Evolutionary conservation across 2,888 invertebrate species (phyloP).

Genomic region (Eristalis intricaria): DNA sequence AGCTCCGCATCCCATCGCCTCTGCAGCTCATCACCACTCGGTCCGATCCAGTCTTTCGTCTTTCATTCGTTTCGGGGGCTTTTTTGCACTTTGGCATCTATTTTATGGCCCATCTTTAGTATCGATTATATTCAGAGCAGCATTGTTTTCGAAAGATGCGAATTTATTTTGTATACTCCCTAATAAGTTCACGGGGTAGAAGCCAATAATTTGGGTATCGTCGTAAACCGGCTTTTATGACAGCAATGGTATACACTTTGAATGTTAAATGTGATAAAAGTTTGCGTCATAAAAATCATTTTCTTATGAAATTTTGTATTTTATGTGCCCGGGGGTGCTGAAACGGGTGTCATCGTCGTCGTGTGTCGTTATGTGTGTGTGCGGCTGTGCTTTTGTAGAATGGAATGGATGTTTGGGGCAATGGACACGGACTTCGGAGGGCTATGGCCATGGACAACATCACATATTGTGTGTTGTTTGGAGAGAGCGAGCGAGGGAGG

Average conservation of each 20-base stretch:
- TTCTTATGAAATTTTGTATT: slow-evolving; percentile 53
- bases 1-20: neutral
- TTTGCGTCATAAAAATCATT: slow-evolving; percentile 40
- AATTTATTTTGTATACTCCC: slow-evolving; percentile 48
- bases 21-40: neutral
- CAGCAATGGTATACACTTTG: slow-evolving; percentile 45
- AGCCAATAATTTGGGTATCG: slow-evolving; percentile 54
- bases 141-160: slow-evolving; percentile 42
- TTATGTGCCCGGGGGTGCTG: slow-evolving; percentile 27
- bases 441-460: neutral
- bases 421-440: neutral
- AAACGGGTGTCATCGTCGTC: slow-evolving; percentile 5
- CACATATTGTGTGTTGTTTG: neutral
- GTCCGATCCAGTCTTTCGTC: neutral
- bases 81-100: slow-evolving; percentile 45
- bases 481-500: neutral
- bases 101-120: slow-evolving; percentile 56
- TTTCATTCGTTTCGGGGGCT: neutral
- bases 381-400: neutral
- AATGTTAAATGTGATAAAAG: slow-evolving; percentile 56
- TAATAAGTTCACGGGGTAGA: slow-evolving; percentile 51
- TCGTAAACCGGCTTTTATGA: slow-evolving; percentile 55
- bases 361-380: neutral
- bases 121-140: slow-evolving; percentile 51
- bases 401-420: neutral